These are phyloP conservation scores for Crocodylus rhombifer DNA, from an alignment of 2,797 vertebrate genomes.

Conservation along the genomic window DNA sequence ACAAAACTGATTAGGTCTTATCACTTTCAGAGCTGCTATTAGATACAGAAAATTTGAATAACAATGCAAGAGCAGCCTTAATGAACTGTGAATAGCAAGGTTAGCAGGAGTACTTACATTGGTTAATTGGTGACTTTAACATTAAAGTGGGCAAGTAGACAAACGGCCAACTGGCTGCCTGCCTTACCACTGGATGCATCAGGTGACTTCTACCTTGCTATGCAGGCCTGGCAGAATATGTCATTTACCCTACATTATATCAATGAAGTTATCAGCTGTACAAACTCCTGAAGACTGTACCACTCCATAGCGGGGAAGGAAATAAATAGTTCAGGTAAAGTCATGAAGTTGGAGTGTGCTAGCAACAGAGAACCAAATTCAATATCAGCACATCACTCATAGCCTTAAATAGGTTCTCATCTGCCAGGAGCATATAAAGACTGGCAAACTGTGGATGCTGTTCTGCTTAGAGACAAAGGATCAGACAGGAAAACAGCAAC, in stretches of 20 bases:
- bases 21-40: no score
- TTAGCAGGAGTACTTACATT: no score
- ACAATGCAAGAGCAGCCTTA: no score
- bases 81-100: no score
- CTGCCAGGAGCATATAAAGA: not conserved
- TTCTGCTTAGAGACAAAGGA: no score
- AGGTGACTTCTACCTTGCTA: not conserved
- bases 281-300: not conserved
- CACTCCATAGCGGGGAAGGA: not conserved
- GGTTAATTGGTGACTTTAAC: no score
- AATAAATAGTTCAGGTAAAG: not conserved
- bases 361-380: not conserved
- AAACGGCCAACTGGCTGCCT: no score
- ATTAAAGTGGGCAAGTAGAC: no score
- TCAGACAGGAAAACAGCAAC: not conserved
- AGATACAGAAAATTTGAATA: no score
- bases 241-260: not conserved
- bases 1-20: no score
- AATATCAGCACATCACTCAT: not conserved
- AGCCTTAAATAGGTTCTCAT: not conserved
- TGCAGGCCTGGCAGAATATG: not conserved
- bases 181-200: no score
- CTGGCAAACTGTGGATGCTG: not conserved
- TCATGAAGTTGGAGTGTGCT: not conserved
- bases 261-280: not conserved